These are phyloP conservation scores for Aphelocoma coerulescens DNA, from an alignment of 2,113 vertebrate species.

Conservation along the genomic window DNA sequence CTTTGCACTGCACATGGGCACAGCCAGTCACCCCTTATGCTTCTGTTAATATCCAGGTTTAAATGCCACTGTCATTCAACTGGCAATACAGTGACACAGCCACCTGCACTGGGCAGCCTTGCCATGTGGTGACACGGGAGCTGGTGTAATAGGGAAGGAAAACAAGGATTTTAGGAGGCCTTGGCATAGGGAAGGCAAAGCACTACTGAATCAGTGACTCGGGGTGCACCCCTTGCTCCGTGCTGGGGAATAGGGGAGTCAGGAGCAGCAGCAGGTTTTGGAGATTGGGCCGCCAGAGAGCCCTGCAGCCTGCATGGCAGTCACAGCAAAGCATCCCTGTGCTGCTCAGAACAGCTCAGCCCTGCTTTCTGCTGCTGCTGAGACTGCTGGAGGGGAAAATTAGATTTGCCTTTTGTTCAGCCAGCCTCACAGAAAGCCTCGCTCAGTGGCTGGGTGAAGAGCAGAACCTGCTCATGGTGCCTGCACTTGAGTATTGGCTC, in stretches of 20 bases:
- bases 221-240: fast-evolving
- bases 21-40: fast-evolving
- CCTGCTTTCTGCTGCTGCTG: neutral
- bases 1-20: neutral
- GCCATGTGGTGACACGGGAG: neutral
- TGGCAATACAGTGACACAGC: fast-evolving
- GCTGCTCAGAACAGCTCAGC: neutral
- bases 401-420: conserved; percentile 30
- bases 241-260: neutral
- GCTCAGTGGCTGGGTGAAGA: neutral
- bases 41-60: neutral
- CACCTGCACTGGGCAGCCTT: neutral
- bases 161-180: neutral
- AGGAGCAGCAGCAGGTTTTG: neutral
- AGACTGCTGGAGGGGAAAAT: conserved; percentile 40
- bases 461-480: neutral
- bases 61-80: neutral
- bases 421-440: neutral
- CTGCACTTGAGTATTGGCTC: neutral
- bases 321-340: neutral
- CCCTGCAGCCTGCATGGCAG: neutral
- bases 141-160: neutral
- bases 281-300: neutral
- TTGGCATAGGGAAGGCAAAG: neutral
- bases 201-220: neutral